phyloP scores from a whole-genome alignment of 2,113 vertebrate genomes.

The Cheilinus undulatus region DNA sequence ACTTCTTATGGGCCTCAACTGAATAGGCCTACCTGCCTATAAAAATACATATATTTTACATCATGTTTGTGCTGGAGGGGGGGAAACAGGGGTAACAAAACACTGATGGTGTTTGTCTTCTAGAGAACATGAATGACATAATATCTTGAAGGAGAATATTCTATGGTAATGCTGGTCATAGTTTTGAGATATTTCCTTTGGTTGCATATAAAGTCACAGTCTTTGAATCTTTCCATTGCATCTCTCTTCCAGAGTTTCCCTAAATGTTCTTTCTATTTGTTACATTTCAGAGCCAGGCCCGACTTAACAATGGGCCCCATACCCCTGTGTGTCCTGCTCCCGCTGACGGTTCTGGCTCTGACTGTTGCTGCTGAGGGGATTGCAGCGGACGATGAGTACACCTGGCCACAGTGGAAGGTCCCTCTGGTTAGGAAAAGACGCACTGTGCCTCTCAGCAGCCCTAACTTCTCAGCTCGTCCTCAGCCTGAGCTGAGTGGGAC shows the following conservation, averaged over 20 bases:
- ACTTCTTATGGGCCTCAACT: no score
- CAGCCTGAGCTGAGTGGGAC: constrained; percentile 78
- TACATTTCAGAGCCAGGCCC: constrained; percentile 80
- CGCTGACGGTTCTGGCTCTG: constrained; percentile 75
- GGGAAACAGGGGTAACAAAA: no score
- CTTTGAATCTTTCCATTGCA: background rate
- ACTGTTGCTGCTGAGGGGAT: constrained; percentile 77
- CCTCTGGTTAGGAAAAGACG: constrained; percentile 88
- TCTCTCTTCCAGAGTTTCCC: background rate
- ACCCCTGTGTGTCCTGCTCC: constrained; percentile 84
- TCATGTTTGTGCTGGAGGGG: no score
- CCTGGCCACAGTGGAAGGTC: constrained; percentile 90
- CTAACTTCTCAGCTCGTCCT: constrained; percentile 87
- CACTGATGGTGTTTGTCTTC: no score
- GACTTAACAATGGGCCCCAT: constrained; percentile 86
- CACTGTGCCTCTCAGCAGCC: constrained; percentile 87
- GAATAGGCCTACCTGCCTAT: no score
- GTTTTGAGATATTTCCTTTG: no score
- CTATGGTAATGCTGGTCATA: no score
- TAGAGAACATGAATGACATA: no score
- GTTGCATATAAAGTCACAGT: background rate
- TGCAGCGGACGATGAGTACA: constrained; percentile 83
- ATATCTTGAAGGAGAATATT: no score
- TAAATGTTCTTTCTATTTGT: constrained; percentile 17
- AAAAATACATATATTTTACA: no score